These are phyloP conservation scores for Microdon myrmicae DNA, from an alignment of 2,888 invertebrate genomes.

Conservation along the genomic window DNA sequence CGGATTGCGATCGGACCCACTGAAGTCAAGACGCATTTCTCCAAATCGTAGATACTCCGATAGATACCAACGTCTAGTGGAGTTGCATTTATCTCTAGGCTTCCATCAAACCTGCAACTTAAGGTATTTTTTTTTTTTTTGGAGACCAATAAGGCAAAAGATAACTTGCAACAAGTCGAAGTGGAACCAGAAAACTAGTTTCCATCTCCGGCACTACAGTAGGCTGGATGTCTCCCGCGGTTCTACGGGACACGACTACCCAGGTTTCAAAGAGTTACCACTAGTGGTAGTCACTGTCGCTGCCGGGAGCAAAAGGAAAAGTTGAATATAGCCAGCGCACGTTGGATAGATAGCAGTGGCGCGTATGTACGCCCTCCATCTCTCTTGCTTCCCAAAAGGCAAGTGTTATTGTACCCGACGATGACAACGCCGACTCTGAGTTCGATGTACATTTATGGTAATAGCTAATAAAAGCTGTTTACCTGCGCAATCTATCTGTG, in stretches of 20 bases:
- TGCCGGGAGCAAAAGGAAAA: constrained; percentile 47
- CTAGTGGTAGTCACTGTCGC: constrained; percentile 11
- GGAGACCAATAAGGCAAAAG: constrained; percentile 21
- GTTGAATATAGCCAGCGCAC: constrained; percentile 27
- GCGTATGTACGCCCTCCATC: constrained; percentile 6
- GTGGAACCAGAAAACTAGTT: constrained; percentile 34
- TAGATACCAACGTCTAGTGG: constrained; percentile 25
- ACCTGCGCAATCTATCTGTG: constrained; percentile 24
- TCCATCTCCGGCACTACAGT: constrained; percentile 15
- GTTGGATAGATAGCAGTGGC: constrained; percentile 1
- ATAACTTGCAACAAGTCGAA: constrained; percentile 35
- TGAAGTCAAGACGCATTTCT: no score
- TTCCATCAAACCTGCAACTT: constrained; percentile 45
- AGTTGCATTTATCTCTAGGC: constrained; percentile 34
- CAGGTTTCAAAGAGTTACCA: constrained; percentile 15
- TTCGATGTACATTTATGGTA: constrained; percentile 39
- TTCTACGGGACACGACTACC: constrained; percentile 22
- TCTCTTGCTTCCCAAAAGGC: no score
- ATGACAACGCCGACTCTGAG: constrained; percentile 4
- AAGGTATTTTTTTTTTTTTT: constrained; percentile 41
- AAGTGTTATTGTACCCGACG: constrained; percentile 40
- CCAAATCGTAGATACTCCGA: no score
- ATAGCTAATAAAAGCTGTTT: constrained; percentile 44
- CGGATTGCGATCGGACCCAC: no score
- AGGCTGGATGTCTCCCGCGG: constrained; percentile 28